Conservation (phyloP, 2,113 vertebrate species). For the Varanus komodoensis region DNA sequence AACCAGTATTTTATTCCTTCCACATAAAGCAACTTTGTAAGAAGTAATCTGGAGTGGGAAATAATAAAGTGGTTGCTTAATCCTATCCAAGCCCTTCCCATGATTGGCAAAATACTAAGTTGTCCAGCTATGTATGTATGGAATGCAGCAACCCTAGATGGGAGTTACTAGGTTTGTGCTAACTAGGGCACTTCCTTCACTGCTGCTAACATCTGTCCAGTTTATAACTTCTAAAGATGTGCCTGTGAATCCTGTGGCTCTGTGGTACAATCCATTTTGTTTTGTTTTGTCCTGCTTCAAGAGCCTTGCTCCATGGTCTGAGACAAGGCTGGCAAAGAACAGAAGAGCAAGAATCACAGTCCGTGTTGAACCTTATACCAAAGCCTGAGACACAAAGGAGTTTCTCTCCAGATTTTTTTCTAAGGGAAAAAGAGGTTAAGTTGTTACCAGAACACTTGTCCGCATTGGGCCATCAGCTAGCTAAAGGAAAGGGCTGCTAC, state of each 20-base stretch:
- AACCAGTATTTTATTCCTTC: too few species aligned
- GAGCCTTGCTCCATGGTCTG: constrained; percentile 10
- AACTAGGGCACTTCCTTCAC: background rate
- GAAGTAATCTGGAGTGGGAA: too few species aligned
- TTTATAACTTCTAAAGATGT: constrained; percentile 41
- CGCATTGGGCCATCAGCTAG: constrained; percentile 44
- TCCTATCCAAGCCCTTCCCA: background rate
- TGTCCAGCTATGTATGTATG: background rate
- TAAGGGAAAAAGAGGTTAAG: constrained; percentile 23
- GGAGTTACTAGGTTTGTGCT: background rate
- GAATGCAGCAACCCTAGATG: background rate
- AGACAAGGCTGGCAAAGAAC: background rate
- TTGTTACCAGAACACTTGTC: constrained; percentile 30
- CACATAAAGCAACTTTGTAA: too few species aligned
- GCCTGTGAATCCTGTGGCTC: constrained; percentile 20
- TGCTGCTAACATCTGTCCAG: background rate
- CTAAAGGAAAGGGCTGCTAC: constrained; percentile 52
- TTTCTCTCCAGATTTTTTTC: constrained; percentile 3
- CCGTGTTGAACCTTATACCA: background rate
- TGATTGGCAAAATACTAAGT: background rate
- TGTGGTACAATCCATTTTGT: background rate
- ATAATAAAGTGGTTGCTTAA: too few species aligned
- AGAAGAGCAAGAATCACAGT: background rate
- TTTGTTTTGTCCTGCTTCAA: constrained; percentile 21
- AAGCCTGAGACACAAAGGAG: constrained; percentile 31